A percentile compares a stretch with the other conserved stretches of the same genome.
phyloP scores from a whole-genome alignment of 2,797 vertebrate species.

The Steatocranus sp. region DNA sequence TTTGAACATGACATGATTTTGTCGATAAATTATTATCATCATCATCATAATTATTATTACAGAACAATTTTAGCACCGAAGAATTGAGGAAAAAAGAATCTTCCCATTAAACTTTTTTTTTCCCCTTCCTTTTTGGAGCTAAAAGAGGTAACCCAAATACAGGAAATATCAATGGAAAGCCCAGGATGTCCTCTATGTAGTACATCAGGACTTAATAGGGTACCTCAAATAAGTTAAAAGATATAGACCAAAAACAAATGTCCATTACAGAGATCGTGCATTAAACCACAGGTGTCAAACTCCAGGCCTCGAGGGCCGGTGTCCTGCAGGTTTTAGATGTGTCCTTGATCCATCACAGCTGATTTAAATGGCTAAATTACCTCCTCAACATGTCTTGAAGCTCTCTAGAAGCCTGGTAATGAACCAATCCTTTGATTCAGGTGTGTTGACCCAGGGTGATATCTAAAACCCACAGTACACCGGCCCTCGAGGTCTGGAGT shows the following conservation, averaged over 20 bases:
- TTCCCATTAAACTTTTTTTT: background rate
- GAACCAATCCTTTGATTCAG: too few species aligned
- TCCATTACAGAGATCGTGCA: background rate
- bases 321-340: too few species aligned
- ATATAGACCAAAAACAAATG: background rate
- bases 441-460: too few species aligned
- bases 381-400: too few species aligned
- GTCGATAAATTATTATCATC: background rate
- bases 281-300: too few species aligned
- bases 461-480: too few species aligned
- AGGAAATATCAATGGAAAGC: background rate
- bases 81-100: background rate
- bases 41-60: background rate
- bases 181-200: background rate
- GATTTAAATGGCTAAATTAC: too few species aligned
- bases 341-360: too few species aligned
- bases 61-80: background rate
- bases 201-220: background rate
- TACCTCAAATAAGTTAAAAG: background rate
- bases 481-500: too few species aligned
- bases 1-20: background rate
- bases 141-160: background rate
- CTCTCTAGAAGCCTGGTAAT: too few species aligned
- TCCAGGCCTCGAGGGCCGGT: too few species aligned
- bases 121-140: background rate